Conservation (phyloP, 35 echinoderm and acorn worm genomes). For the Anneissia japonica region DNA sequence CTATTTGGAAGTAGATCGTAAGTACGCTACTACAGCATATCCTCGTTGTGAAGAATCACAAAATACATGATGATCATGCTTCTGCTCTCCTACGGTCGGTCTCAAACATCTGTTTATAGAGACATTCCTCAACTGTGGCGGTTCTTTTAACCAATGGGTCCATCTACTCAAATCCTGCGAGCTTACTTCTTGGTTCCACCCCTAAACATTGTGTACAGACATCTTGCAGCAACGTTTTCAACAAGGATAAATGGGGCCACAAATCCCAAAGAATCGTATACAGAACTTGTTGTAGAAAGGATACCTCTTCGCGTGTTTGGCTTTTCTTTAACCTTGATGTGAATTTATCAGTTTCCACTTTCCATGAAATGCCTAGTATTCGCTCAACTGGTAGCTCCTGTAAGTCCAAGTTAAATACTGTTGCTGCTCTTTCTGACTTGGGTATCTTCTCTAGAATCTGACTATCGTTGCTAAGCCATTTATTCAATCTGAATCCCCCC, state of each 20-base stretch:
- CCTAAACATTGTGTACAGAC: constrained; percentile 10
- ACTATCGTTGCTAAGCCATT: constrained; percentile 17
- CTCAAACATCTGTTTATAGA: constrained; percentile 31
- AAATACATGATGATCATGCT: constrained; percentile 20
- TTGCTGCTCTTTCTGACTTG: background rate
- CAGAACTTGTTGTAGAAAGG: background rate
- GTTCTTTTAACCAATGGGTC: constrained; percentile 39
- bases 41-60: constrained; percentile 20
- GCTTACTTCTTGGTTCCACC: constrained; percentile 36
- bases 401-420: background rate
- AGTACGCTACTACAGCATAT: background rate
- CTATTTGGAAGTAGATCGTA: background rate
- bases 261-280: constrained; percentile 32
- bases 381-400: constrained; percentile 18
- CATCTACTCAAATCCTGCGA: constrained; percentile 10
- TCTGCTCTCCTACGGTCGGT: constrained; percentile 26
- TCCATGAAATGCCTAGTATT: constrained; percentile 7
- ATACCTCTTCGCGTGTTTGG: constrained; percentile 1
- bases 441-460: background rate
- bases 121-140: constrained; percentile 30
- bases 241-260: background rate
- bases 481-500: constrained; percentile 6
- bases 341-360: constrained; percentile 16
- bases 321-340: background rate
- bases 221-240: constrained; percentile 20